Evolutionary conservation across 2,888 invertebrate genomes (phyloP).

Genomic region (Drosophila multiciliata): DNA sequence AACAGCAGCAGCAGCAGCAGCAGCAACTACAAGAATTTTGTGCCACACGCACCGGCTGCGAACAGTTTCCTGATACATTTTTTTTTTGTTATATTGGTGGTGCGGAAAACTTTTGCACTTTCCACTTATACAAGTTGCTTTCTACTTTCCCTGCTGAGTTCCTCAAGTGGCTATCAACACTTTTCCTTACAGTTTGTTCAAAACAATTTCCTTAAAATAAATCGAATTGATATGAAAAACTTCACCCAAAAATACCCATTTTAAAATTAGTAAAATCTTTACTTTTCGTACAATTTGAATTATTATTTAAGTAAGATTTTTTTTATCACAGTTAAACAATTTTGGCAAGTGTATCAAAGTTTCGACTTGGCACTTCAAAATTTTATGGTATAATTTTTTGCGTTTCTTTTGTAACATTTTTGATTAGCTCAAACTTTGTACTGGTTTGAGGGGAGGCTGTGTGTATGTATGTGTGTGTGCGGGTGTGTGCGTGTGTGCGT

Average conservation of each 20-base stretch:
- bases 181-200: conserved; percentile 20
- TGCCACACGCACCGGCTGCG: conserved; percentile 55
- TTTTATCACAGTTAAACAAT: background rate
- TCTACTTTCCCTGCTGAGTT: conserved; percentile 12
- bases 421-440: conserved; percentile 69
- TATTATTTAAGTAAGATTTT: background rate
- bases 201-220: background rate
- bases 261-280: background rate
- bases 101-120: conserved; percentile 60
- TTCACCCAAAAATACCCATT: background rate
- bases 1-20: conserved; percentile 6
- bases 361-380: background rate
- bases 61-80: background rate
- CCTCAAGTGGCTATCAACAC: conserved; percentile 19
- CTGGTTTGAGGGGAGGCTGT: conserved; percentile 28
- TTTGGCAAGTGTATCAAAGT: conserved; percentile 29
- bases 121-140: conserved; percentile 57
- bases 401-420: conserved; percentile 61
- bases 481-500: conserved; percentile 25
- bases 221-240: background rate
- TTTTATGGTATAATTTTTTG: conserved; percentile 15
- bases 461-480: conserved; percentile 27
- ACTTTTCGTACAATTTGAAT: background rate
- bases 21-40: conserved; percentile 37
- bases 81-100: conserved; percentile 29